Conservation (phyloP, 2,113 vertebrate species). For the Chaetodon trifascialis region DNA sequence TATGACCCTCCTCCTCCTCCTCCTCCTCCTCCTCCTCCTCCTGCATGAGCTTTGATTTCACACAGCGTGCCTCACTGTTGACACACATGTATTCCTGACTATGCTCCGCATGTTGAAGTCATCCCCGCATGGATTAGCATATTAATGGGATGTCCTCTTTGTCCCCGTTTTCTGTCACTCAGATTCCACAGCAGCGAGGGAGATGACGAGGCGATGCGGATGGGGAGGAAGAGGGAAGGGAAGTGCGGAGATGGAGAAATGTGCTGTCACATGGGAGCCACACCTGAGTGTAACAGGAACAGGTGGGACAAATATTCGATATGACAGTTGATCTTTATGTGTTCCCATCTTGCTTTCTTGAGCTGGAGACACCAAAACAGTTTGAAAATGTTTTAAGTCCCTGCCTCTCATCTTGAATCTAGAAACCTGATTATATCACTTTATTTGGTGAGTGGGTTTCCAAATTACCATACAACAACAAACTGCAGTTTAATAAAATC, state of each 20-base stretch:
- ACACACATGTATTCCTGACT: slow-evolving; percentile 59
- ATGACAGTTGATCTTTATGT: background rate
- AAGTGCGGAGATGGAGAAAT: background rate
- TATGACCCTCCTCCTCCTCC: slow-evolving; percentile 7
- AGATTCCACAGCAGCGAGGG: slow-evolving; percentile 55
- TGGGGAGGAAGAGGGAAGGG: slow-evolving; percentile 3
- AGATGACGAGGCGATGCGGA: slow-evolving; percentile 14
- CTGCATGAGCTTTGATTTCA: slow-evolving; percentile 41
- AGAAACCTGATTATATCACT: background rate
- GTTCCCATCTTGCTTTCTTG: background rate
- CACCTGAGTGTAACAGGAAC: background rate
- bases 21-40: background rate
- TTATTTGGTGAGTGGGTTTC: too few species aligned
- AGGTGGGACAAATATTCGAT: slow-evolving; percentile 23
- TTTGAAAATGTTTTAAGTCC: background rate
- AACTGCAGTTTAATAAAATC: too few species aligned
- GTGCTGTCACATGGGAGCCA: background rate
- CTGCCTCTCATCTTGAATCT: background rate
- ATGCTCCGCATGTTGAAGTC: slow-evolving; percentile 57
- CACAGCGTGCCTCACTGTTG: slow-evolving; percentile 40
- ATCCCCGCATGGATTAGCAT: slow-evolving; percentile 74
- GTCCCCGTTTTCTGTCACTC: slow-evolving; percentile 69
- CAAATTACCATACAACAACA: too few species aligned
- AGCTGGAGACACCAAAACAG: background rate
- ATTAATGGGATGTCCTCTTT: slow-evolving; percentile 76